Evolutionary conservation across 92 coral and sea anemone genomes (phyloP), one percentile per base, ranked within the genome.

Genomic region (Parazoanthus atlanticus): DNA sequence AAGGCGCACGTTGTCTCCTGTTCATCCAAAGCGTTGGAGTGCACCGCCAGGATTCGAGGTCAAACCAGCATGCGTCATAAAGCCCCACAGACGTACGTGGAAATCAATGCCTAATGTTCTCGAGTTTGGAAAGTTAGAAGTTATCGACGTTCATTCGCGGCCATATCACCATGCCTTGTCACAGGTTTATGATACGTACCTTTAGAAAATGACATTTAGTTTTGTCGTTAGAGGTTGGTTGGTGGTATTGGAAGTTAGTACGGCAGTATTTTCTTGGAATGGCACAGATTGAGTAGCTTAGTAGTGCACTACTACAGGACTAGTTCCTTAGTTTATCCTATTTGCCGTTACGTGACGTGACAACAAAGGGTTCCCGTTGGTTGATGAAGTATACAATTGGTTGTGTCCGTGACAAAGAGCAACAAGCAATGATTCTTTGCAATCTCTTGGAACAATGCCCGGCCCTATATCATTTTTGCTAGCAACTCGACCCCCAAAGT

Each of bases 91-190:
- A 19, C 87, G 87, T 34, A 84, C 64, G 36, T 82, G 86, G 36
- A 69, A 65, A 69, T 82, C 86, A 28, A 70, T 84, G 87, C 87
- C 87, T 3, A 84, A 84, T 71, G 43, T 84, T 29, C 64, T 69
- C 78, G 78, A 84, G 17, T 84, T 84, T 41, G 78, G 69, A 46
- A 84, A 84, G 28, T 30, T 25, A 28, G 66, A 70, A 16, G 12
- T 49, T 71, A n/a, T 23, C 5, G 77, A 43, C 16, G 74, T 69
- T 84, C 78, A 72, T 8, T 43, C 74, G n/a, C 65, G 41, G 23
- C 23, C 8, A 38, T 16, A 84, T 26, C 72, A 70, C n/a, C 64
- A 46, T 8, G 56, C 58, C 36, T 41, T 47, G 28, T 46, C 78
- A 43, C 65, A 41, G 16, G 32, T 49, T 16, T 26, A 26, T 1